Evolutionary conservation across 2,888 invertebrate genomes (phyloP).

Genomic region (Aplocera efformata): DNA sequence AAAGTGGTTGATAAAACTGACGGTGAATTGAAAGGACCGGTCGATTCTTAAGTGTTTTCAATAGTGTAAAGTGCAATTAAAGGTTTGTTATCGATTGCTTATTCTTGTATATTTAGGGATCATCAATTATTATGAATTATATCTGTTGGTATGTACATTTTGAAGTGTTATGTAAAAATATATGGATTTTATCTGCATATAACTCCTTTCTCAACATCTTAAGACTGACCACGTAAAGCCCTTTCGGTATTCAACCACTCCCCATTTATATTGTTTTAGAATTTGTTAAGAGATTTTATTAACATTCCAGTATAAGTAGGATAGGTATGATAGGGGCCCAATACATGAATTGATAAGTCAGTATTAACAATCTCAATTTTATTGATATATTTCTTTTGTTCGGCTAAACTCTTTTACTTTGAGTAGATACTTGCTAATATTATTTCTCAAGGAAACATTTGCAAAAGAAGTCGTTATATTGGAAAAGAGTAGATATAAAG

Average conservation of each 20-base stretch:
- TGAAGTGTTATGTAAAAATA: constrained; percentile 17
- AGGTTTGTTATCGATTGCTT: constrained; percentile 22
- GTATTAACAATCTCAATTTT: constrained; percentile 12
- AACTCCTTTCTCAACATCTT: constrained; percentile 18
- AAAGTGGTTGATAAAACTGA: constrained; percentile 11
- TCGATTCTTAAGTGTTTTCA: constrained; percentile 23
- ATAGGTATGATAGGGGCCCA: constrained; percentile 26
- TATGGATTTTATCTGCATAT: constrained; percentile 25
- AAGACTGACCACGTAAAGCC: constrained; percentile 40
- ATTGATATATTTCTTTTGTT: no score
- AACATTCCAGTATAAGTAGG: constrained; percentile 44
- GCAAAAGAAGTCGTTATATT: no score
- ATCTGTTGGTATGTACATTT: constrained; percentile 21
- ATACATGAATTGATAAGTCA: constrained; percentile 14
- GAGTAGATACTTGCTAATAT: not conserved
- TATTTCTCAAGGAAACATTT: no score
- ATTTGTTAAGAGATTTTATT: constrained; percentile 46
- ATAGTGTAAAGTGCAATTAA: constrained; percentile 27
- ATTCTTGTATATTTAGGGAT: constrained; percentile 22
- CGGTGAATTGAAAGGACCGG: constrained; percentile 10
- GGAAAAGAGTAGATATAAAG: no score
- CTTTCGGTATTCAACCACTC: constrained; percentile 12
- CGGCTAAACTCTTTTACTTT: not conserved
- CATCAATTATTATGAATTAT: constrained; percentile 8
- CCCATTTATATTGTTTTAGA: constrained; percentile 18